Evolutionary conservation across 2,797 vertebrate species (phyloP), one percentile per base, ranked within the genome.

Genomic region (Sebastes goodei): DNA sequence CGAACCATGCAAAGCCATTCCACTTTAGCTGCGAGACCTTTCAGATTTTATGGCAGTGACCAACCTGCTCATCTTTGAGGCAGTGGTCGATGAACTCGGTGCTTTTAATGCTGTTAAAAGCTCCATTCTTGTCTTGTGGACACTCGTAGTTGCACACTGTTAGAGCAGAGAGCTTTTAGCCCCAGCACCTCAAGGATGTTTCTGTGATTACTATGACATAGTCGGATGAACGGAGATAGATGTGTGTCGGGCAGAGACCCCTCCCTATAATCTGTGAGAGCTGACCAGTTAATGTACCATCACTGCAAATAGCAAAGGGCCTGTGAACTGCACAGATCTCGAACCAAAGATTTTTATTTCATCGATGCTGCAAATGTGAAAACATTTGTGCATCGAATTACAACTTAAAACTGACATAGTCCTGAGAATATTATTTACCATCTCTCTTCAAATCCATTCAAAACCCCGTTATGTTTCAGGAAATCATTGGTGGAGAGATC

Each of bases 1-100:
- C 65, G 15, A 82, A 90, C 88, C 92, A 94, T 94, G 92, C 91
- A 94, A 92, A 93, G 89, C 86, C 90, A 91, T 93, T 92, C 87
- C 87, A 80, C 81, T 91, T 87, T 74, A 92, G 88, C 78, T 79
- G 74, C 21, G 25, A 89, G 80, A 89, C 75, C 74, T 81, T 82
- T 89, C 53, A 80, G 80, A 68, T 86, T 81, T 81, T 80, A 89
- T 87, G 82, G 84, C 82, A 86, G 80, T 80, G 81, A 92, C 86
- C 89, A 68, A 78, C 42, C 67, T 23, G 77, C 85, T 83, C 68
- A 64, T 73, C 72, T 79, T 35, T 60, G 38, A 68, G 81, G 76
- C 70, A 17, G 63, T 70, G 79, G 78, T 86, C 80, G 75, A 91
- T 88, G 82, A 78, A 84, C 59, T 49, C 52, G 3, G 62, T 71